These are phyloP conservation scores for Tiliacea aurago DNA, from an alignment of 2,888 invertebrate species.

Conservation along the genomic window DNA sequence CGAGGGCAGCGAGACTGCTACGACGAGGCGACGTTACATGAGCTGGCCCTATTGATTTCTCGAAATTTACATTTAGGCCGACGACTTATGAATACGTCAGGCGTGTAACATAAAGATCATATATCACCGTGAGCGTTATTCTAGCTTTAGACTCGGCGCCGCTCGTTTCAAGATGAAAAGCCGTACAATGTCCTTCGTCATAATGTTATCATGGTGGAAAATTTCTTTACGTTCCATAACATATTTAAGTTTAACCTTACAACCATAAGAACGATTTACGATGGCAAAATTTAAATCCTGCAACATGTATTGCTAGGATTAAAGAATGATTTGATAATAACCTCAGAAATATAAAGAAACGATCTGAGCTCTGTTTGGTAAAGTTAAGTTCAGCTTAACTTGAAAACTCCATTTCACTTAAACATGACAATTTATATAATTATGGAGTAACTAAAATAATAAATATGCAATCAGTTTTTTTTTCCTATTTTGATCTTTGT, in stretches of 20 bases:
- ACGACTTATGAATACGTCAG: slow-evolving; percentile 30
- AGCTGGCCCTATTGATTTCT: slow-evolving; percentile 60
- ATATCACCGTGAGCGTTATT: slow-evolving; percentile 14
- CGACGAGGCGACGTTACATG: slow-evolving; percentile 55
- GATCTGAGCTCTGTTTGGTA: background rate
- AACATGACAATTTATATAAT: no score
- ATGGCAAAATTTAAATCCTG: background rate
- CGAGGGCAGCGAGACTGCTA: slow-evolving; percentile 67
- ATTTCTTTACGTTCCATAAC: slow-evolving; percentile 18
- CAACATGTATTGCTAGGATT: background rate
- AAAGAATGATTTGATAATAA: background rate
- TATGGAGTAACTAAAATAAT: background rate
- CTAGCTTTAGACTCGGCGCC: background rate
- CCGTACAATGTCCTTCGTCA: slow-evolving; percentile 15
- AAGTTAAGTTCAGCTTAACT: no score
- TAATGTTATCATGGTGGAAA: slow-evolving; percentile 10
- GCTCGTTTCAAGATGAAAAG: slow-evolving; percentile 4
- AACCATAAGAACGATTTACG: slow-evolving; percentile 26
- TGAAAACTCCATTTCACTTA: background rate
- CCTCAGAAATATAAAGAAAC: background rate
- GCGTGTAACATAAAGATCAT: slow-evolving; percentile 27
- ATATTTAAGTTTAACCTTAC: slow-evolving; percentile 3
- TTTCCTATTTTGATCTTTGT: background rate
- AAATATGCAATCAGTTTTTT: background rate
- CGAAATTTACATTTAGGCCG: slow-evolving; percentile 50